Base-by-base conservation (phyloP, 2,113 vertebrate species). In the Apus apus region DNA sequence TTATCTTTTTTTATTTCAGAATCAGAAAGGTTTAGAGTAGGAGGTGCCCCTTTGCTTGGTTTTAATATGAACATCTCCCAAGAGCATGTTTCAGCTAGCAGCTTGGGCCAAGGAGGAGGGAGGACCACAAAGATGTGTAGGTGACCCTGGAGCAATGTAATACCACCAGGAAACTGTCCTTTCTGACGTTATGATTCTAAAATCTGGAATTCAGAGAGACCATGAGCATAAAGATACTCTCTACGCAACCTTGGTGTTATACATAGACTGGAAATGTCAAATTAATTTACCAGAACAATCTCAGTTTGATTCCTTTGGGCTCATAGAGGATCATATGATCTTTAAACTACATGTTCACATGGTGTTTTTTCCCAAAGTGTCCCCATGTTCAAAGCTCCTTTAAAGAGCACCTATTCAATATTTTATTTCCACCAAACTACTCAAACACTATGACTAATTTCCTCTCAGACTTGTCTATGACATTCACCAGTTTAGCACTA, bases 401-500 rank as follows among this genome's bases (percentile, higher is more conserved):
- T 85, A 64, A 75, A 93, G 62, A 85, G 25, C 45, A 82, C 36
- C 26, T 45, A 8, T 26, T 82, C 3, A 7, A 22, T 76, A 61
- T 70, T 91, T 87, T 72, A 79, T 72, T 88, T 90, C 43, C 64
- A 80, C 67, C 25, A 83, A 79, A 58, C 82, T 62, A 23, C 68
- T 93, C 46, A 43, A 65, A 54, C 25, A 15, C 90, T 96, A 62
- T 90, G 87, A 96, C 66, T 95, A 94, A 95, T 83, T 92, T 85
- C 82, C 67, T 93, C 36, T 88, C 32, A 61, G 85, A 13, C 62
- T 87, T 80, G 58, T 66, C 85, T 76, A 5, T 16, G 51, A 46
- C 56, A 87, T 90, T 96, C 67, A 62, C 67, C 74, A 80, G 30
- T 79, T 91, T 25, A 66, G 36, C 45, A 51, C 66, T 87, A 73